These are phyloP conservation scores for Lontra canadensis DNA, from an alignment of 2,113 vertebrate species.

Conservation along the genomic window DNA sequence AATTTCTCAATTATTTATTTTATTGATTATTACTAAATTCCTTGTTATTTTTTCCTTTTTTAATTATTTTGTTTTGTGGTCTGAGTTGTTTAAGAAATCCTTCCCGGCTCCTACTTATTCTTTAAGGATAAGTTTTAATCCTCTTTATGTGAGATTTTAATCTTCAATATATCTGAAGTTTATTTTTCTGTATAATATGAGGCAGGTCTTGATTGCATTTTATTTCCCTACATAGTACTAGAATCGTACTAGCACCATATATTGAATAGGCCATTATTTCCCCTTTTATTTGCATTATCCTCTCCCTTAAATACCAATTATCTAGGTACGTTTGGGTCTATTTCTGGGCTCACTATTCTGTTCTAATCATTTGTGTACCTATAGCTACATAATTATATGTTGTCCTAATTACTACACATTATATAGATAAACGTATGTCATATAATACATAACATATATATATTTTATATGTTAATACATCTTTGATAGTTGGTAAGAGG, in stretches of 20 bases:
- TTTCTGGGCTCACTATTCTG: not conserved
- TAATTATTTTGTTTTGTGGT: not conserved
- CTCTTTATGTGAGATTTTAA: not conserved
- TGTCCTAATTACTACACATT: not conserved
- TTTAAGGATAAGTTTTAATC: not conserved
- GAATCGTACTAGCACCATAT: not conserved
- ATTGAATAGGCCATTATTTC: not conserved
- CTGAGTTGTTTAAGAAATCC: not conserved
- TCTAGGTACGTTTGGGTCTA: not conserved
- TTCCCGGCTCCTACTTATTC: not conserved
- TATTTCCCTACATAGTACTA: not conserved
- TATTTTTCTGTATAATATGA: not conserved
- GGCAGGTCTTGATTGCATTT: not conserved
- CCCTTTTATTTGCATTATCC: not conserved
- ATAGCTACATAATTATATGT: not conserved
- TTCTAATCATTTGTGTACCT: not conserved
- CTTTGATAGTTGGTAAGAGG: not conserved
- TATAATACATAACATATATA: not conserved
- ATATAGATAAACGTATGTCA: not conserved
- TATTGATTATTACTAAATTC: not conserved
- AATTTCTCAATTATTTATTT: not conserved
- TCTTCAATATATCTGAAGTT: not conserved
- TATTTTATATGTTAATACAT: not conserved
- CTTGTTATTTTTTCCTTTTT: not conserved
- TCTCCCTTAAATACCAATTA: not conserved